Base-by-base conservation (phyloP, 2,888 invertebrate genomes). In the Allophyes oxyacanthae region DNA sequence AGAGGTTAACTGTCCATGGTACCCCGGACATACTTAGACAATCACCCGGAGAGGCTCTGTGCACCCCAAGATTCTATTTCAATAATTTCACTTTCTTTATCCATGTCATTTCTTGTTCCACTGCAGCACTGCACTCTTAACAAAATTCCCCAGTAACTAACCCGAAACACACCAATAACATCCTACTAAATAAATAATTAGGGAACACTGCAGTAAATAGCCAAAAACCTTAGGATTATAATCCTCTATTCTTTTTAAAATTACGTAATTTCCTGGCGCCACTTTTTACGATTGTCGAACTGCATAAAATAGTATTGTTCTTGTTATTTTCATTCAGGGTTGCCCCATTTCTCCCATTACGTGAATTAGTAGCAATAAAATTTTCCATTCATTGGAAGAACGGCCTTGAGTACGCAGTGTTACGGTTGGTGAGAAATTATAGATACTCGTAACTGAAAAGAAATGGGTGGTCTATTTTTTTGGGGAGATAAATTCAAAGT, bases 321-420 rank as follows among this genome's bases (percentile, higher is more conserved):
- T 77, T 26, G 4, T 63, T 63, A 58, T 32, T 71, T 84, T 86
- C 88, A 89, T 89, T 90, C 86, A 89, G 69, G 60, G 51, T 63
- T 34, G 9, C 26, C 11, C 66, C 64, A 70, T 81, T 81, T 78
- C 56, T 66, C 66, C 82, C 77, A 84, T 86, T 86, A 84, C 67
- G 73, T 63, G 67, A 83, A 87, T 86, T 85, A 84, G 85, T 80
- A 81, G 77, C 82, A 84, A 89, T 89, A 88, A 89, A 88, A 68
- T 65, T 61, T 60, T 83, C 81, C 88, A 89, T 90, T 89, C 87
- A 86, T 56, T 28, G 43, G 25, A 8, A 10, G n/a, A 14, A 15
- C 6, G 49, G 15, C 52, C 57, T 65, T 65, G 45, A 25, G 10
- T 32, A 13, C 5, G 28, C 5, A n/a, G 25, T n/a, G 6, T 34